Percentiles rank a stretch among this genome's conserved stretches.
Conservation (phyloP, 1,140 invertebrate genomes). For the Helicoverpa armigera region DNA sequence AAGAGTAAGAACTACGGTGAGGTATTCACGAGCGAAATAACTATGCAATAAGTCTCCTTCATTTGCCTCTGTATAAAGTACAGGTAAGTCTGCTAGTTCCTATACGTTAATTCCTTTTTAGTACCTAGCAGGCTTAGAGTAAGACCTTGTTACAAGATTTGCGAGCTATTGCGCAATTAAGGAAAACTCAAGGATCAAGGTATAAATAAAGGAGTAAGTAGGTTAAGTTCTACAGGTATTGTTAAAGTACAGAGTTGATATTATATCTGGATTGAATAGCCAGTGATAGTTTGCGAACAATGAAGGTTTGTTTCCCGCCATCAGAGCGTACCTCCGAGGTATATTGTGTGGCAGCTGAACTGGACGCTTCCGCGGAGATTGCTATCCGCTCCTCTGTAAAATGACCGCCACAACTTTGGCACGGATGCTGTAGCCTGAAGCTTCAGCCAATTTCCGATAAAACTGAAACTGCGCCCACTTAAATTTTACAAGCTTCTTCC, state of each 20-base stretch:
- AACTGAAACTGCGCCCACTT: constrained; percentile 35
- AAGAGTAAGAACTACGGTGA: not conserved
- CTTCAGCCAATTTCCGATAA: constrained; percentile 35
- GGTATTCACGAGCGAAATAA: constrained; percentile 8
- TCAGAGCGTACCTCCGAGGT: constrained; percentile 21
- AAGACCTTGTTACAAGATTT: constrained; percentile 37
- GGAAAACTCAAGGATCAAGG: constrained; percentile 1
- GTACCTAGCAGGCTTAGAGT: constrained; percentile 28
- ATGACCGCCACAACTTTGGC: constrained; percentile 37
- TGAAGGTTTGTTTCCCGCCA: constrained; percentile 34
- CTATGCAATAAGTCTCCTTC: constrained; percentile 15
- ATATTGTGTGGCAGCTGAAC: constrained; percentile 30
- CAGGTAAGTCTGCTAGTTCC: constrained; percentile 18
- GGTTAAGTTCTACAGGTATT: constrained; percentile 2
- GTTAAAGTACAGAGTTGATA: not conserved
- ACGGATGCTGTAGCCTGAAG: not conserved
- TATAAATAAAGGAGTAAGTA: constrained; percentile 14
- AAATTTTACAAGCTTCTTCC: constrained; percentile 22
- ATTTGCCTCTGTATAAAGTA: not conserved
- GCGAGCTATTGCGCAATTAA: not conserved
- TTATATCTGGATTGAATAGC: constrained; percentile 1
- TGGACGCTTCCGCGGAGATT: constrained; percentile 41
- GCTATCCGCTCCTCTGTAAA: constrained; percentile 29
- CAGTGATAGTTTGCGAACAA: constrained; percentile 44
- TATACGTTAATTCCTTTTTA: constrained; percentile 41